Evolutionary conservation across 2,113 vertebrate species (phyloP).

Genomic region (Isichthys henryi): DNA sequence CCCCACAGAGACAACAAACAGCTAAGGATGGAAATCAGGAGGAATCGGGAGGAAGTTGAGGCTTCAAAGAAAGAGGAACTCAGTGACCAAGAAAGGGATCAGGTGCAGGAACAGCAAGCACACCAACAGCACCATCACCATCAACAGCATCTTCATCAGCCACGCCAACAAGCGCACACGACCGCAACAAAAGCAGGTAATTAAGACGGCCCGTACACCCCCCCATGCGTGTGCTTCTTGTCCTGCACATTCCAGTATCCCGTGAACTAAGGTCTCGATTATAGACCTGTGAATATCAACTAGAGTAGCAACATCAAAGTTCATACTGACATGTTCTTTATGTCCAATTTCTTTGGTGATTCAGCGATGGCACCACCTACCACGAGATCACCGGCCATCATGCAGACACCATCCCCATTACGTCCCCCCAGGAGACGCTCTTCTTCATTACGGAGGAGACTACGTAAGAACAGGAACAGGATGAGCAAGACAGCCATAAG

Average conservation of each 20-base stretch:
- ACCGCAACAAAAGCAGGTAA: conserved; percentile 54
- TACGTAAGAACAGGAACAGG: conserved; percentile 58
- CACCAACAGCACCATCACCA: conserved; percentile 49
- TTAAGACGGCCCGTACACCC: not conserved
- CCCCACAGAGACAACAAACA: not conserved
- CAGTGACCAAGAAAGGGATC: conserved; percentile 38
- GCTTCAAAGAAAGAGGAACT: not conserved
- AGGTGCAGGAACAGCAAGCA: conserved; percentile 29
- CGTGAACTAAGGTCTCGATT: not conserved
- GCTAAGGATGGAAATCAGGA: conserved; percentile 18
- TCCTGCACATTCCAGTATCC: not conserved
- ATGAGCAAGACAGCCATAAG: conserved; percentile 70
- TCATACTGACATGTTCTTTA: not conserved
- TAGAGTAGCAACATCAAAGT: not conserved
- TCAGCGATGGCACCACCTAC: conserved; percentile 41
- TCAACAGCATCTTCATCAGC: conserved; percentile 41
- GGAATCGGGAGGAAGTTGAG: conserved; percentile 15
- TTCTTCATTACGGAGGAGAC: conserved; percentile 27
- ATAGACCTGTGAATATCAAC: not conserved
- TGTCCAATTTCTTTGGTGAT: not conserved
- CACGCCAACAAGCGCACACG: conserved; percentile 28
- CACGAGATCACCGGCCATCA: conserved; percentile 18
- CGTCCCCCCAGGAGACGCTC: conserved; percentile 7
- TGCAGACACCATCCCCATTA: conserved; percentile 30
- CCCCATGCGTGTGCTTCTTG: not conserved